Evolutionary conservation across 2,797 vertebrate genomes (phyloP), one percentile per base, ranked within the genome.

Genomic region (Spheniscus humboldti): DNA sequence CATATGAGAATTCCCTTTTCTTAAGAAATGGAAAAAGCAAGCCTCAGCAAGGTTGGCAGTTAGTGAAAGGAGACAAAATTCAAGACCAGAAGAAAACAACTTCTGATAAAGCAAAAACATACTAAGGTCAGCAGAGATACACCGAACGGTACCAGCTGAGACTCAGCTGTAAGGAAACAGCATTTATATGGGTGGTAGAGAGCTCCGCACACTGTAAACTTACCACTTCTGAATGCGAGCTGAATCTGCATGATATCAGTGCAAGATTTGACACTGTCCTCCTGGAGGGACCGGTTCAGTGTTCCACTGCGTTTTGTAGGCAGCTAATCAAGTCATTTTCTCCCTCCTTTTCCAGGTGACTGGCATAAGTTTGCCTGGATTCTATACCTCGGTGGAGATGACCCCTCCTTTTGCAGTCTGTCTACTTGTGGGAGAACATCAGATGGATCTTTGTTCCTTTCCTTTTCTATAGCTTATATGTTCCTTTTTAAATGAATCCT

Each of bases 181-280:
- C 33, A 1, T 23, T 48, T 20, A 3, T 6, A 6, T 6, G 39
- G 16, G 66, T 3, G 7, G 15, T 8, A 45, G 30, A 39, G 41
- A 41, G 60, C 86, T 24, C 72, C 19, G 20, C n/a, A 8, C 20
- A 0, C 53, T 5, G 33, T 64, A 23, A 5, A 16, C 37, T 76
- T 18, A 33, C 17, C 59, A 0, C 45, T 18, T 23, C 6, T 6
- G 10, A 47, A 31, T 1, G 5, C 0, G 8, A 76, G 62, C 59
- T 18, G 76, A 18, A 37, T 10, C 66, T 5, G 6, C 7, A 2
- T 6, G n/a, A 16, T 11, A 19, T 16, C 0, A 0, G 12, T 7
- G 66, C 50, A 13, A 28, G 8, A 1, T 18, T 4, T 20, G 88
- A 14, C 53, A 11, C 33, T 10, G 33, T 64, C 18, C 50, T 57